Percentiles rank a stretch among this genome's conserved stretches.
Evolutionary conservation across 2,888 invertebrate species (phyloP).

Genomic region (Leptogaster cylindrica): DNA sequence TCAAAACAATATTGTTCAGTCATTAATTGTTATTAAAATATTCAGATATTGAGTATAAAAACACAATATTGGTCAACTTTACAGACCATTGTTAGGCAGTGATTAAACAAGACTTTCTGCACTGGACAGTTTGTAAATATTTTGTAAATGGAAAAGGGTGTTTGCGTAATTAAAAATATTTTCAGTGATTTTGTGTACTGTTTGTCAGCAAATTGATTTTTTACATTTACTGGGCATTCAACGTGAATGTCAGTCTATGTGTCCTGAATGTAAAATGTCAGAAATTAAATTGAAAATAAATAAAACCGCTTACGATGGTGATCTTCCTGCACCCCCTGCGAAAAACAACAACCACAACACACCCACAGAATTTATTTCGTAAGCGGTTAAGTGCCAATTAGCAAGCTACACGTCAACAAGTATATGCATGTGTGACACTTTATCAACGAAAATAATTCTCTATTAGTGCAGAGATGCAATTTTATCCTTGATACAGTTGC

Average conservation of each 20-base stretch:
- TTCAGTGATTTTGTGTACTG: too few species aligned
- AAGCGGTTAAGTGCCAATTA: conserved; percentile 45
- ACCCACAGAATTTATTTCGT: conserved; percentile 43
- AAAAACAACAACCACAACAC: too few species aligned
- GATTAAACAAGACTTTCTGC: too few species aligned
- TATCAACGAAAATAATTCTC: conserved; percentile 36
- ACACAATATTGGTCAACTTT: too few species aligned
- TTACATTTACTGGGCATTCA: neutral
- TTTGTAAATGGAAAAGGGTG: too few species aligned
- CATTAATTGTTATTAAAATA: too few species aligned
- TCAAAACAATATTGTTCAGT: too few species aligned
- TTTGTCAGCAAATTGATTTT: conserved; percentile 17
- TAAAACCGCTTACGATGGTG: conserved; percentile 39
- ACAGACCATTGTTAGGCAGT: too few species aligned
- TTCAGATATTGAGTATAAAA: too few species aligned
- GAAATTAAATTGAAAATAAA: conserved; percentile 45
- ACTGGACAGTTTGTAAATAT: too few species aligned
- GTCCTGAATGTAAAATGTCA: neutral
- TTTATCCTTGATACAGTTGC: neutral
- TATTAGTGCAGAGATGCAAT: conserved; percentile 9
- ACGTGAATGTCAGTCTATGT: conserved; percentile 14
- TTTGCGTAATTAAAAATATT: too few species aligned
- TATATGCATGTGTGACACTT: conserved; percentile 38
- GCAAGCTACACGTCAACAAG: conserved; percentile 44
- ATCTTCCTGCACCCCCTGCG: too few species aligned